These are phyloP conservation scores for Nothura maculosa DNA, from an alignment of 2,797 vertebrate genomes.

Conservation along the genomic window DNA sequence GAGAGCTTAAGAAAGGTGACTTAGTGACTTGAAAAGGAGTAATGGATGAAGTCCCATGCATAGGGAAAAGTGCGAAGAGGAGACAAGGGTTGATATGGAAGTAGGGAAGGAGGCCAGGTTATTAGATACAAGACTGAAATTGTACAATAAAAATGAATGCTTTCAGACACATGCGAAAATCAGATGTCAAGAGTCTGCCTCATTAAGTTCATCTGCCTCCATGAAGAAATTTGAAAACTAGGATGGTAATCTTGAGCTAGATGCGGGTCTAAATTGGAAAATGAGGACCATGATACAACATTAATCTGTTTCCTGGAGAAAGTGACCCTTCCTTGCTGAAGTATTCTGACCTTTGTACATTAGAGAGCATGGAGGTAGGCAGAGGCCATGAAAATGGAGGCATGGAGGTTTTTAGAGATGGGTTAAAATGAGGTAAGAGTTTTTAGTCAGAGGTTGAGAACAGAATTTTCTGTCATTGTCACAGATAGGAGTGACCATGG, in stretches of 20 bases:
- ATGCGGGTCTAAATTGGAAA: background rate
- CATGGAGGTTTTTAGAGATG: background rate
- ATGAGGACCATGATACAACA: background rate
- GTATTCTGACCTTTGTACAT: background rate
- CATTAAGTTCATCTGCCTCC: background rate
- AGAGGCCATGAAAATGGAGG: background rate
- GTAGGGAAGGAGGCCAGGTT: background rate
- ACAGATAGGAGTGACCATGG: background rate
- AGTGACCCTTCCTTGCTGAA: background rate
- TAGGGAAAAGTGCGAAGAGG: background rate
- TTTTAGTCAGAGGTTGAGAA: background rate
- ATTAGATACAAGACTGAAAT: background rate
- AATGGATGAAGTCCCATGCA: rapidly evolving
- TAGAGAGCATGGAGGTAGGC: background rate
- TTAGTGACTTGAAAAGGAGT: background rate
- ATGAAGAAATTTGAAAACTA: background rate
- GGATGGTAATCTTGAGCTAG: background rate
- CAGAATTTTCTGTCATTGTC: background rate
- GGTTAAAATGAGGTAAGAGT: background rate
- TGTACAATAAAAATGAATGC: background rate
- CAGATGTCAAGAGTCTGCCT: background rate
- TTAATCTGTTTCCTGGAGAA: background rate
- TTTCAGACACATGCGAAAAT: background rate
- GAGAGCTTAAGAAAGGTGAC: background rate
- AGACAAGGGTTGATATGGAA: background rate